Base-by-base conservation (phyloP, 37 sponge, comb jelly and placozoan species). In the Spongilla lacustris region DNA sequence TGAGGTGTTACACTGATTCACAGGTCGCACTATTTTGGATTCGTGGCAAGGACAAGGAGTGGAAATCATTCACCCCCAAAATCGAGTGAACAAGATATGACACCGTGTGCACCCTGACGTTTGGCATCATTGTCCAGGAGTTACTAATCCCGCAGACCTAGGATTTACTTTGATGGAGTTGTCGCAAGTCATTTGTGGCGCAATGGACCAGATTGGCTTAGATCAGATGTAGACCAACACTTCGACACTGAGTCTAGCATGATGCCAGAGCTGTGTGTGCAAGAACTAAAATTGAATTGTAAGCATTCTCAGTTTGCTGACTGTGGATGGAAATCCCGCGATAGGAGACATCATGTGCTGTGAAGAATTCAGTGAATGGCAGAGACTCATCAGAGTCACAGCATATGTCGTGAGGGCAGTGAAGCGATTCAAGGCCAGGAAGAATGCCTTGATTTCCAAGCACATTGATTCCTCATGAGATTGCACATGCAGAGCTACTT, bases 21-120 rank as follows among this genome's bases (percentile, higher is more conserved):
- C 77, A 83, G 26, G 89, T 88, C 9, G 83, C 89, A 36, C 85
- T 89, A 0, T 84, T 35, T 36, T 89, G 90, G 90, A 79, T 89
- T n/a, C 38, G 41, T 36, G 81, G 81, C 0, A 84, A 12, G 11
- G 74, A 79, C 22, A 83, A 80, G 80, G 84, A 79, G 69, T 89
- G 90, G 89, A 88, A 83, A n/a, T 78, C 78, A 8, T 88, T 88
- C 69, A 48, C 74, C 31, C 74, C 31, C 83, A 88, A 38, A 83
- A 83, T 25, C 36, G 79, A 34, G 89, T 83, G 4, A 35, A 33
- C 14, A 73, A 83, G 67, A 83, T 83, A 70, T 31, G 84, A 2
- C 58, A 48, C 14, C 34, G 49, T 66, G 50, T 88, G 5, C 71
- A 81, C 68, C 83, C 83, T 25, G 72, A 82, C 41, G 77, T 82